Evolutionary conservation across 2,888 invertebrate genomes (phyloP).

Genomic region (Eustalomyia histrio): DNA sequence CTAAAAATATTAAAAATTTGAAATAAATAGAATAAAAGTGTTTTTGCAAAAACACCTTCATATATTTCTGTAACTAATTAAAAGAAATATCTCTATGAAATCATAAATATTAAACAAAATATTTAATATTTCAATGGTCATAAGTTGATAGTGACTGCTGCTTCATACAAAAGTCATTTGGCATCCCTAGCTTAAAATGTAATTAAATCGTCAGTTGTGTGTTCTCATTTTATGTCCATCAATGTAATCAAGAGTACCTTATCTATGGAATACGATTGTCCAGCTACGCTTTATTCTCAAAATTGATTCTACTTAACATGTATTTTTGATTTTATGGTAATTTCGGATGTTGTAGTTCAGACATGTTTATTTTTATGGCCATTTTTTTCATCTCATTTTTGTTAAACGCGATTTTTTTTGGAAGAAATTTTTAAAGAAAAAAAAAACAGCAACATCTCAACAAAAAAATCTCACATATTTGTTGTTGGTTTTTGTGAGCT

Average conservation of each 20-base stretch:
- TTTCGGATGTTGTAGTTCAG: slow-evolving; percentile 1
- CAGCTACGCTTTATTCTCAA: slow-evolving; percentile 1
- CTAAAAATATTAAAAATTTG: slow-evolving; percentile 11
- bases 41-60: slow-evolving; percentile 32
- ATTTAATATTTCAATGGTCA: not conserved
- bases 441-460: slow-evolving; percentile 42
- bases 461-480: slow-evolving; percentile 42
- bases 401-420: slow-evolving; percentile 26
- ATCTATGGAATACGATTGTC: not conserved
- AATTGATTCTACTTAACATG: slow-evolving; percentile 11
- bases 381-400: slow-evolving; percentile 33
- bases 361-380: slow-evolving; percentile 23
- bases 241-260: too few relatives aligned
- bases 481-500: slow-evolving; percentile 34
- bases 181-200: too few relatives aligned
- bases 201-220: too few relatives aligned
- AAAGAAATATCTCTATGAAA: slow-evolving; percentile 9
- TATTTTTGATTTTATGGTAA: slow-evolving; percentile 14
- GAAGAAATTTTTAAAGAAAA: slow-evolving; percentile 33
- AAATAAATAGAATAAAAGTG: slow-evolving; percentile 22
- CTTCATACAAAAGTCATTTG: too few relatives aligned
- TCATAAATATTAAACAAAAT: not conserved
- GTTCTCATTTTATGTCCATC: too few relatives aligned
- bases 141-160: too few relatives aligned
- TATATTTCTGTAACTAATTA: not conserved